These are phyloP conservation scores for Engystomops pustulosus DNA, from an alignment of 2,113 vertebrate species.

Conservation along the genomic window DNA sequence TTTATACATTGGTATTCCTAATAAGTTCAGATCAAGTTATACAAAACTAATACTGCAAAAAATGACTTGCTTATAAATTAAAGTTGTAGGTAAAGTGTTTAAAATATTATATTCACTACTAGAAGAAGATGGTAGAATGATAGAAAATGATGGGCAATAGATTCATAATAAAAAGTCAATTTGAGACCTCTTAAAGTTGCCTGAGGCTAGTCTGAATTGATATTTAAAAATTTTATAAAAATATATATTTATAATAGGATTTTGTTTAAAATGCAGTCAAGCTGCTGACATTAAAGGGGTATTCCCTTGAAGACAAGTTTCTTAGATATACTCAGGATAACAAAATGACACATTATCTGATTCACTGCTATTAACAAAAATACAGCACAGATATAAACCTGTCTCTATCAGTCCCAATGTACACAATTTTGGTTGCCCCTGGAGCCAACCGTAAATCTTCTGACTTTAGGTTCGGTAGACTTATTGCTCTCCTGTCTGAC, in stretches of 20 bases:
- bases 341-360: too few relatives aligned
- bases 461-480: too few relatives aligned
- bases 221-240: slow-evolving; percentile 4
- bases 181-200: background rate
- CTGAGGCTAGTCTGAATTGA: background rate
- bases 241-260: slow-evolving; percentile 18
- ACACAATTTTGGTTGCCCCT: too few relatives aligned
- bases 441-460: too few relatives aligned
- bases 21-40: background rate
- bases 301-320: too few relatives aligned
- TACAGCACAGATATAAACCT: too few relatives aligned
- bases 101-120: background rate
- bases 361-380: too few relatives aligned
- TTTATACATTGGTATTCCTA: background rate
- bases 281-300: background rate
- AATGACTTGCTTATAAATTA: background rate
- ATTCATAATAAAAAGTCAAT: background rate
- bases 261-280: background rate
- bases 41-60: background rate
- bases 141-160: slow-evolving; percentile 10
- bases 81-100: background rate
- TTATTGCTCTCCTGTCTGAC: too few relatives aligned
- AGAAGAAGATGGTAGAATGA: background rate
- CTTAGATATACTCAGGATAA: too few relatives aligned
- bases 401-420: too few relatives aligned